A percentile compares a stretch with the other conserved stretches of the same genome.
These are phyloP conservation scores for Protonibea diacanthus DNA, from an alignment of 2,797 vertebrate genomes.

Conservation along the genomic window DNA sequence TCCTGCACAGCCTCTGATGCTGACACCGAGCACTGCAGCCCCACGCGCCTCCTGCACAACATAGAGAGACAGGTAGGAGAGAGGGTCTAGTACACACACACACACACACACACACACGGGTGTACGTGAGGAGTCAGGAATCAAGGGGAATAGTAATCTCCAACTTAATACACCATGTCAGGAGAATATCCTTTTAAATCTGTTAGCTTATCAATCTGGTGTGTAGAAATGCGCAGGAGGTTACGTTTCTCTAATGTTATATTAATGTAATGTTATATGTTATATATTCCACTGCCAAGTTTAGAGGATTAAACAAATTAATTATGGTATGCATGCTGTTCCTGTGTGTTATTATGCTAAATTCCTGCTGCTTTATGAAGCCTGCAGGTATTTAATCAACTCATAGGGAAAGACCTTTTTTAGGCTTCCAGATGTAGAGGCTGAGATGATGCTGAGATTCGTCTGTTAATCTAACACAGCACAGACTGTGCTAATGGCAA, in stretches of 20 bases:
- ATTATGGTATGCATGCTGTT: constrained; percentile 29
- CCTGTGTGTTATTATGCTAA: constrained; percentile 17
- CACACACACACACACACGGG: constrained; percentile 10
- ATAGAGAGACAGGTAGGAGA: constrained; percentile 95
- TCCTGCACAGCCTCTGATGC: constrained; percentile 85
- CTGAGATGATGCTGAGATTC: background rate
- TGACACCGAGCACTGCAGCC: constrained; percentile 93
- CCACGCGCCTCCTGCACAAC: constrained; percentile 92
- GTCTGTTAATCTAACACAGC: background rate
- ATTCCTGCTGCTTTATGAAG: constrained; percentile 38
- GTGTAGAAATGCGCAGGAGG: background rate
- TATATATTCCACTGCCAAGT: background rate
- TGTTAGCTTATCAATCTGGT: background rate
- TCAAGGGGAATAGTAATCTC: background rate
- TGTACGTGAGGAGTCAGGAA: background rate
- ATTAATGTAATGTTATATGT: too few species aligned
- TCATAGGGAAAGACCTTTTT: constrained; percentile 11
- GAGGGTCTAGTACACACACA: background rate
- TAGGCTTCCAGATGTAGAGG: constrained; percentile 8
- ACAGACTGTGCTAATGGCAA: background rate
- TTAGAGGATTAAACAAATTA: constrained; percentile 38
- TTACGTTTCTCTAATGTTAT: background rate
- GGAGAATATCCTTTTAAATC: background rate
- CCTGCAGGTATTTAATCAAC: constrained; percentile 23
- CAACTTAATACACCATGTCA: background rate